Conservation (phyloP, 1,140 invertebrate genomes). For the Liolophura sinensis region DNA sequence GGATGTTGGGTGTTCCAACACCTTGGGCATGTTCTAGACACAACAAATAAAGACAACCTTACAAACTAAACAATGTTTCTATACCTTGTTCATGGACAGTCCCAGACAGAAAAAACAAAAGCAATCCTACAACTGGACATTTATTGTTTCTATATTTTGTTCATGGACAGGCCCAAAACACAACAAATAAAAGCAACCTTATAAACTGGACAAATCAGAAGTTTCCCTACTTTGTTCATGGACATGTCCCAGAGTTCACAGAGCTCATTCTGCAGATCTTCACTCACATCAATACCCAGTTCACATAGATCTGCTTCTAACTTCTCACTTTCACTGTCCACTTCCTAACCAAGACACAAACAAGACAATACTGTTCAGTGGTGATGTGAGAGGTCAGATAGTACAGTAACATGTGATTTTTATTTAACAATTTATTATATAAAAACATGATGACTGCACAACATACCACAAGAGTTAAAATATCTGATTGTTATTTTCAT, state of each 20-base stretch:
- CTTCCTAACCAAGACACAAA: constrained; percentile 26
- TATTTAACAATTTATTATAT: too few relatives aligned
- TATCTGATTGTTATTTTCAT: too few relatives aligned
- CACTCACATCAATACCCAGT: constrained; percentile 47
- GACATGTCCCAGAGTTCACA: constrained; percentile 57
- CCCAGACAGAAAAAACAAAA: constrained; percentile 48
- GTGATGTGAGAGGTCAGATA: neutral
- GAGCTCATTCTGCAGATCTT: constrained; percentile 49
- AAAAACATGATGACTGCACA: too few relatives aligned
- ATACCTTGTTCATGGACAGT: constrained; percentile 52
- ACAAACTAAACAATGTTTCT: neutral
- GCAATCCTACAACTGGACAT: too few relatives aligned
- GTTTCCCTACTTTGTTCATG: constrained; percentile 42
- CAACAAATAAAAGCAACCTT: constrained; percentile 30
- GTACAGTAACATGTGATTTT: too few relatives aligned
- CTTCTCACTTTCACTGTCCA: constrained; percentile 32
- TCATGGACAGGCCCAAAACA: constrained; percentile 56
- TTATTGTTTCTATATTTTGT: constrained; percentile 27
- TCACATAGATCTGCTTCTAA: constrained; percentile 22
- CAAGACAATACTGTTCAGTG: neutral
- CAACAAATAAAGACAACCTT: constrained; percentile 43
- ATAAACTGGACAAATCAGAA: neutral
- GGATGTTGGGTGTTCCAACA: constrained; percentile 18
- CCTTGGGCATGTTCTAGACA: constrained; percentile 52
- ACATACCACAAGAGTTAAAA: too few relatives aligned